These are phyloP conservation scores for Pogonognathellus flavescens DNA, from an alignment of 1,140 invertebrate genomes.

Conservation along the genomic window DNA sequence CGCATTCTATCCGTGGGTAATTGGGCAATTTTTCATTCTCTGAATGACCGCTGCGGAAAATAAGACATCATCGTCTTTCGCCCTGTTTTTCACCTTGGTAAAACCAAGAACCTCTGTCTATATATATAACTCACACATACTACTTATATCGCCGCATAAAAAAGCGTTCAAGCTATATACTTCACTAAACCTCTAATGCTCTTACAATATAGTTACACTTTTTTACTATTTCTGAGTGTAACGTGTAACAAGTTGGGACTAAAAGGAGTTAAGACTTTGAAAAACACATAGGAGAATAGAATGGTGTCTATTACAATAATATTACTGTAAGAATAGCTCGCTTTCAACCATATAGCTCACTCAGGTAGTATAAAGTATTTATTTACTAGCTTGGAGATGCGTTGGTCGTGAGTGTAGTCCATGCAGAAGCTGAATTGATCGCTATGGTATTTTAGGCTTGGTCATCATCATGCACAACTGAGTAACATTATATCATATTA, in stretches of 20 bases:
- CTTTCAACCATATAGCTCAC: background rate
- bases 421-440: constrained; percentile 40
- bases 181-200: too few relatives aligned
- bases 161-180: too few relatives aligned
- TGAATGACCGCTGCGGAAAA: constrained; percentile 62
- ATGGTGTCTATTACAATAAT: too few relatives aligned
- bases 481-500: constrained; percentile 7
- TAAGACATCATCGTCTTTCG: constrained; percentile 61
- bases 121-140: background rate
- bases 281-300: too few relatives aligned
- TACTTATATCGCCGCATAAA: too few relatives aligned
- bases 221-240: too few relatives aligned
- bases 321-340: too few relatives aligned
- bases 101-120: background rate
- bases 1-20: constrained; percentile 59
- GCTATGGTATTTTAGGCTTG: constrained; percentile 2
- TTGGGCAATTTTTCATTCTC: constrained; percentile 64
- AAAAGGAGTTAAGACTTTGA: too few relatives aligned
- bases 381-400: constrained; percentile 5
- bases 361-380: constrained; percentile 2
- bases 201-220: too few relatives aligned
- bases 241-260: too few relatives aligned
- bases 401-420: background rate
- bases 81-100: constrained; percentile 28
- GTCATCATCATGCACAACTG: constrained; percentile 21